A percentile compares a stretch with the other conserved stretches of the same genome.
Evolutionary conservation across 2,888 invertebrate species (phyloP).

Genomic region (Macrostomum cliftonense): DNA sequence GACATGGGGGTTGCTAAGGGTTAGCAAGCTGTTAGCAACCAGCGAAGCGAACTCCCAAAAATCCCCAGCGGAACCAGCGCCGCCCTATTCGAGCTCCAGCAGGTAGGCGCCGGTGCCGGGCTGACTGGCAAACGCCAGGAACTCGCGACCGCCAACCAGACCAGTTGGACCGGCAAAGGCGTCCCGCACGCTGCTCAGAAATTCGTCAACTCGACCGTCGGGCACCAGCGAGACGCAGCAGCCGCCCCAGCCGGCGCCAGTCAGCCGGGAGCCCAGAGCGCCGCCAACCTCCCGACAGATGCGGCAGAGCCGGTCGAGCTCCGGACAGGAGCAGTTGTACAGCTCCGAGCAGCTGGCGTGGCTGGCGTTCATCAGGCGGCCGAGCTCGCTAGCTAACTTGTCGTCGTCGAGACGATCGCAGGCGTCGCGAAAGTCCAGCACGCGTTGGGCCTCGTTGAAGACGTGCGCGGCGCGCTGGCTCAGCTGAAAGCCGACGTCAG

Average conservation of each 20-base stretch:
- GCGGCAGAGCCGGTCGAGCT: conserved; percentile 61
- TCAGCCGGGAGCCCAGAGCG: conserved; percentile 66
- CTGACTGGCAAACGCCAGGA: too few relatives aligned
- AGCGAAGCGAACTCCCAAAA: too few relatives aligned
- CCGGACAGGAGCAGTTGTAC: conserved; percentile 79
- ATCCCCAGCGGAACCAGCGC: too few relatives aligned
- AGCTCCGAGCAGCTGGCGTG: conserved; percentile 62
- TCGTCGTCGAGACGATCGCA: conserved; percentile 39
- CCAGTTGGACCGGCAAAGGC: not conserved
- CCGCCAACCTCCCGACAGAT: conserved; percentile 46
- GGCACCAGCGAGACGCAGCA: conserved; percentile 70
- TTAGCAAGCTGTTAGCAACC: too few relatives aligned
- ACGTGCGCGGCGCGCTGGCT: conserved; percentile 73
- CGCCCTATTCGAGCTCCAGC: too few relatives aligned
- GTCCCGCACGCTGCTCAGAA: conserved; percentile 45
- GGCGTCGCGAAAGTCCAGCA: conserved; percentile 52
- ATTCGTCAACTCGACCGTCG: conserved; percentile 45
- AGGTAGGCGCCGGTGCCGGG: too few relatives aligned
- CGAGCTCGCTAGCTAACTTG: conserved; percentile 45
- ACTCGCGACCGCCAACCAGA: too few relatives aligned
- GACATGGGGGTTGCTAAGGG: too few relatives aligned
- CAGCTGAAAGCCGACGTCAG: conserved; percentile 47
- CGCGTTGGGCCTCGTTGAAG: conserved; percentile 58
- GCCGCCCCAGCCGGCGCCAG: conserved; percentile 97
- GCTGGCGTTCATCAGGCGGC: conserved; percentile 66